phyloP scores from a whole-genome alignment of 1,140 invertebrate genomes.

The Agraylea sexmaculata region DNA sequence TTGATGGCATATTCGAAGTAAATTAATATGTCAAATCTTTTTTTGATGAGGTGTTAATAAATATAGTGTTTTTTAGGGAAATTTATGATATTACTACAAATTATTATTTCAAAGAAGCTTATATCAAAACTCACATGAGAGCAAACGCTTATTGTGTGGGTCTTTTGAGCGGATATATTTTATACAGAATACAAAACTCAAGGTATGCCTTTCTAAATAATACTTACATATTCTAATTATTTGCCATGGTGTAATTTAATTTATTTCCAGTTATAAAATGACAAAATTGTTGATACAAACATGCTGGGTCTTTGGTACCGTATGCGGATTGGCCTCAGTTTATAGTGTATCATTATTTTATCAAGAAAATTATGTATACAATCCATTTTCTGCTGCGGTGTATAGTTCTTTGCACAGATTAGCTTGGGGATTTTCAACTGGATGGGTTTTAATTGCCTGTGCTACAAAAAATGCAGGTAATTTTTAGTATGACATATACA shows the following conservation, averaged over 20 bases:
- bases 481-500: too few relatives aligned
- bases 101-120: slow-evolving; percentile 48
- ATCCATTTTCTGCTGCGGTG: slow-evolving; percentile 45
- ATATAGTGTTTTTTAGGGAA: slow-evolving; percentile 40
- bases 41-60: slow-evolving; percentile 3
- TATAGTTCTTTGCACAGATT: slow-evolving; percentile 54
- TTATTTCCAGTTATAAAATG: slow-evolving; percentile 37
- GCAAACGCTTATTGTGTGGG: slow-evolving; percentile 54
- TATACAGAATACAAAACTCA: slow-evolving; percentile 46
- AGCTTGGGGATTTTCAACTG: slow-evolving; percentile 51
- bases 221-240: slow-evolving; percentile 3
- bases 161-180: slow-evolving; percentile 48
- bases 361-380: slow-evolving; percentile 43
- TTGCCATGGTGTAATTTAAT: not conserved
- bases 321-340: slow-evolving; percentile 44
- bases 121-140: slow-evolving; percentile 60
- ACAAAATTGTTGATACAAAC: slow-evolving; percentile 36
- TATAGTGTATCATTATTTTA: slow-evolving; percentile 51
- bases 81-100: slow-evolving; percentile 47
- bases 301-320: slow-evolving; percentile 44
- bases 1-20: slow-evolving; percentile 53
- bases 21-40: slow-evolving; percentile 24
- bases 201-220: slow-evolving; percentile 33
- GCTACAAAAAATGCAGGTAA: slow-evolving; percentile 58
- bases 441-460: slow-evolving; percentile 60